phyloP scores from a whole-genome alignment of 2,797 vertebrate genomes.

The Centropyge bicolor region DNA sequence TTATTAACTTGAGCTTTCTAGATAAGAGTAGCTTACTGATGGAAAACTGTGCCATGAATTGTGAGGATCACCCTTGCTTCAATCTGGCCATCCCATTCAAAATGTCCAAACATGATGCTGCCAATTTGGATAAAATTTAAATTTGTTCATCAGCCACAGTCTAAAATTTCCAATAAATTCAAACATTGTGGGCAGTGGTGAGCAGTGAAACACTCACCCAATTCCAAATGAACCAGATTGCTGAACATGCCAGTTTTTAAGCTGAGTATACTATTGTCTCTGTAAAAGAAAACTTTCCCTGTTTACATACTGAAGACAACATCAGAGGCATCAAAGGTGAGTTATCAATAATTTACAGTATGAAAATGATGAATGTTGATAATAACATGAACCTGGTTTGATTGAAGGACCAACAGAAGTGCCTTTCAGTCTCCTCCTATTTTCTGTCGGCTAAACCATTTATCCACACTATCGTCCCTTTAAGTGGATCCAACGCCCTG shows the following conservation, averaged over 20 bases:
- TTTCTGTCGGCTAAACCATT: slow-evolving; percentile 66
- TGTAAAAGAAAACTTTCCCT: not conserved
- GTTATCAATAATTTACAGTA: not conserved
- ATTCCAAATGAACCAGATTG: not conserved
- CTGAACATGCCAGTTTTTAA: not conserved
- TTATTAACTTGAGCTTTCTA: not conserved
- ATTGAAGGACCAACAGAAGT: slow-evolving; percentile 10
- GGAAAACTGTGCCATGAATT: not conserved
- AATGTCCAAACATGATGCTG: not conserved
- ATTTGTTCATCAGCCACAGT: no score
- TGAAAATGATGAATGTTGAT: not conserved
- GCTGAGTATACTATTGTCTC: not conserved
- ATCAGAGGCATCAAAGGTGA: not conserved
- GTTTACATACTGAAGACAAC: not conserved
- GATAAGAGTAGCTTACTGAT: not conserved
- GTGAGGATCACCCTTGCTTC: not conserved
- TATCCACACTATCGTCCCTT: slow-evolving; percentile 60
- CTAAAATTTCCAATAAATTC: no score
- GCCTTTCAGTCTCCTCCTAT: slow-evolving; percentile 1
- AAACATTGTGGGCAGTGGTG: no score
- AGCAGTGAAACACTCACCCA: not conserved
- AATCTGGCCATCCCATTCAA: not conserved
- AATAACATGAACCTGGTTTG: not conserved
- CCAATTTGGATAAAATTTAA: slow-evolving; percentile 4
- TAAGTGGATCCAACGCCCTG: slow-evolving; percentile 82